phyloP scores from a whole-genome alignment of 2,113 vertebrate species.

The Aix galericulata region DNA sequence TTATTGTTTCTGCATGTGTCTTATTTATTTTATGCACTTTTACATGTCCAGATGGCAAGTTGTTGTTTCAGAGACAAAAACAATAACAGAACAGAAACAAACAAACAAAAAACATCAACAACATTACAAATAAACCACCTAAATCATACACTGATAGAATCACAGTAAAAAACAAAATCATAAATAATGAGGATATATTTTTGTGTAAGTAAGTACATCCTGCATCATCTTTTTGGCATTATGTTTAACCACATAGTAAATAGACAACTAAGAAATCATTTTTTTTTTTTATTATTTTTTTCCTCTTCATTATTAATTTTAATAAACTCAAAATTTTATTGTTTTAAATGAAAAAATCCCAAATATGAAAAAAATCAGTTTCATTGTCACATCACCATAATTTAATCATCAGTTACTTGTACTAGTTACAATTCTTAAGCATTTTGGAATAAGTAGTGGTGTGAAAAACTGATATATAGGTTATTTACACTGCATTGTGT shows the following conservation, averaged over 20 bases:
- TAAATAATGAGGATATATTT: conserved; percentile 40
- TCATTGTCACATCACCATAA: neutral
- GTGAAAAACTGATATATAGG: neutral
- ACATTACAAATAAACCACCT: neutral
- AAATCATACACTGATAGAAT: conserved; percentile 17
- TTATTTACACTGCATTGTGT: neutral
- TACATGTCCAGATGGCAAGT: conserved; percentile 68
- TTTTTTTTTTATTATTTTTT: neutral
- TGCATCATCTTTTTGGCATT: neutral
- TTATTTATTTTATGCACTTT: conserved; percentile 8
- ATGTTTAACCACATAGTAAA: neutral
- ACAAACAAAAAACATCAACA: neutral
- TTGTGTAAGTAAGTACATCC: conserved; percentile 32
- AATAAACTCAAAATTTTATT: neutral
- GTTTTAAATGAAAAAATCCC: neutral
- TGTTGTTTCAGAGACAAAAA: conserved; percentile 28
- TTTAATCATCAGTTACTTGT: neutral
- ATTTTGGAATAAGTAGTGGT: neutral
- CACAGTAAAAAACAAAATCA: conserved; percentile 34
- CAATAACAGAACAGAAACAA: neutral
- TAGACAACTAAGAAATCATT: neutral
- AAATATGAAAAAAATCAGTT: neutral
- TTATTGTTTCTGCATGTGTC: conserved; percentile 13
- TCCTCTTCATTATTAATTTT: neutral
- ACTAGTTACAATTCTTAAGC: neutral